phyloP scores from a whole-genome alignment of 2,888 invertebrate genomes.

The Meta bourneti region DNA sequence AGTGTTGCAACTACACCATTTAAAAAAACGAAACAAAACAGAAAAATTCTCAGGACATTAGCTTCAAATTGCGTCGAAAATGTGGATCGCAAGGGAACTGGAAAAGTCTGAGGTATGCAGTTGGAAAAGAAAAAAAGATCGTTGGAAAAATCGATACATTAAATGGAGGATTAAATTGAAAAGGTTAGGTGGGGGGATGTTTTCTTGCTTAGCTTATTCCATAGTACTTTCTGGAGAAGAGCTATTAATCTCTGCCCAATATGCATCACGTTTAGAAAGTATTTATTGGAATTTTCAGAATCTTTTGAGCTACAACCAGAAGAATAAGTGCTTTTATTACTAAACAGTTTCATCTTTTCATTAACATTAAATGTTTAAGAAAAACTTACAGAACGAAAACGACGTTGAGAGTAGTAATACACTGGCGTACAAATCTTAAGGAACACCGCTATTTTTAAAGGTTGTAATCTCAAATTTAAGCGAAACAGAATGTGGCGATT shows the following conservation, averaged over 20 bases:
- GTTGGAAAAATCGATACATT: slow-evolving; percentile 50
- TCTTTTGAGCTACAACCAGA: neutral
- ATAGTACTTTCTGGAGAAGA: neutral
- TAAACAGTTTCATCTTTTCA: neutral
- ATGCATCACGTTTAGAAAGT: neutral
- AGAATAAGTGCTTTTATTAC: neutral
- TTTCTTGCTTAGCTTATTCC: slow-evolving; percentile 12
- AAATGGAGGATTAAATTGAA: slow-evolving; percentile 54
- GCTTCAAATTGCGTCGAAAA: slow-evolving; percentile 48
- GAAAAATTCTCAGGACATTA: slow-evolving; percentile 52
- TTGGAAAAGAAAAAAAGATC: neutral
- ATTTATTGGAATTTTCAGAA: neutral
- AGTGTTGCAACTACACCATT: slow-evolving; percentile 4
- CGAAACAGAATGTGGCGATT: no score
- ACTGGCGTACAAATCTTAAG: no score
- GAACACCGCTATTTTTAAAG: no score
- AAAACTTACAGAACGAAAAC: no score
- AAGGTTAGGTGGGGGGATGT: slow-evolving; percentile 42
- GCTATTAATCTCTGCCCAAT: slow-evolving; percentile 7
- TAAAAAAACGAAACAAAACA: slow-evolving; percentile 16
- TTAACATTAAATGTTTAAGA: neutral
- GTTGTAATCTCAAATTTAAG: no score
- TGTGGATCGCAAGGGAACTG: slow-evolving; percentile 22
- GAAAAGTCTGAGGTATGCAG: slow-evolving; percentile 17
- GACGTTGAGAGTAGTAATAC: no score